A percentile compares a stretch with the other conserved stretches of the same genome.
Evolutionary conservation across 2,888 invertebrate genomes (phyloP).

Genomic region (Tryphoninae sp.): DNA sequence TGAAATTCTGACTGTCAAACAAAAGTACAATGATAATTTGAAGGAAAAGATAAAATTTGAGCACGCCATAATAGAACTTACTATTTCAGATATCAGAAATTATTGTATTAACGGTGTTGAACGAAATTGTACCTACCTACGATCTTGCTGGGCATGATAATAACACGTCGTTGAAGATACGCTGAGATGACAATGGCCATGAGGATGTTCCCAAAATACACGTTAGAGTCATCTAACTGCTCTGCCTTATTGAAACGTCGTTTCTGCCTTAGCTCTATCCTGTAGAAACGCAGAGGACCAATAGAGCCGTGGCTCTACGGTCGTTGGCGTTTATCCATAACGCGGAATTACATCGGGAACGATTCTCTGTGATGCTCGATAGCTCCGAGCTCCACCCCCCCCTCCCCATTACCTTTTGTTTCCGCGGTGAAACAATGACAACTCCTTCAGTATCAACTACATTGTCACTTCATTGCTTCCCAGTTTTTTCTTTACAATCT

Average conservation of each 20-base stretch:
- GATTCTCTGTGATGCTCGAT: conserved; percentile 43
- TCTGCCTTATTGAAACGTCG: conserved; percentile 78
- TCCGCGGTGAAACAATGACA: conserved; percentile 55
- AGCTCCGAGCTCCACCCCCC: conserved; percentile 17
- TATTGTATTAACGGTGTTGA: conserved; percentile 21
- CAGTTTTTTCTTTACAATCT: background rate
- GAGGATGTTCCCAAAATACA: conserved; percentile 73
- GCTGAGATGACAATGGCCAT: conserved; percentile 69
- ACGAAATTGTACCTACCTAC: conserved; percentile 30
- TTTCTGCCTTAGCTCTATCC: conserved; percentile 66
- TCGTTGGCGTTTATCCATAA: conserved; percentile 74
- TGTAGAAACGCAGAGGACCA: conserved; percentile 2
- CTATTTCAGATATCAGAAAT: conserved; percentile 30
- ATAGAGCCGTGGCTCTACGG: conserved; percentile 65
- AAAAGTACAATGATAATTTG: background rate
- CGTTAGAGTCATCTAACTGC: conserved; percentile 77
- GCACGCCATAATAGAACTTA: conserved; percentile 4
- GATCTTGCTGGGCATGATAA: conserved; percentile 36
- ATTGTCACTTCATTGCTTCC: background rate
- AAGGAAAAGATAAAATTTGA: background rate
- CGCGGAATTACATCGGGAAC: conserved; percentile 67
- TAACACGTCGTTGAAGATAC: conserved; percentile 58
- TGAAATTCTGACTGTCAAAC: background rate
- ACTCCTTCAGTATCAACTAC: conserved; percentile 16
- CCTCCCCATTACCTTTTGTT: conserved; percentile 59